A percentile compares a stretch with the other conserved stretches of the same genome.
Conservation (phyloP, 2,888 invertebrate species). For the Drosophila prostipennis region DNA sequence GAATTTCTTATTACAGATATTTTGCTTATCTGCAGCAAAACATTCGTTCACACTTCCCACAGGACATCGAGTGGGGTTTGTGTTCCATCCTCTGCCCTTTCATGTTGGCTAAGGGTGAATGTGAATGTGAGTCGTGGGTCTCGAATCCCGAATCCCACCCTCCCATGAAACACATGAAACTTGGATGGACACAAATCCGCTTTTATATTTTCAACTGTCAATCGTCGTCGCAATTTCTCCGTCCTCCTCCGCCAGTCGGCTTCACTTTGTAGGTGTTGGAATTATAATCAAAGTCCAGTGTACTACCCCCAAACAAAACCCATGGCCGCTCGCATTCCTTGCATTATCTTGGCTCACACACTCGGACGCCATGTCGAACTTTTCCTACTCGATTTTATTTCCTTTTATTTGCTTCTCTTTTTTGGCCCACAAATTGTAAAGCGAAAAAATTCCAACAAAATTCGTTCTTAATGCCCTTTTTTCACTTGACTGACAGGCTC, state of each 20-base stretch:
- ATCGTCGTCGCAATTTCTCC: slow-evolving; percentile 70
- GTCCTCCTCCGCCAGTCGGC: neutral
- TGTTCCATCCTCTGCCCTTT: slow-evolving; percentile 17
- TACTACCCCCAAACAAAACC: neutral
- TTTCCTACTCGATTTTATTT: slow-evolving; percentile 48
- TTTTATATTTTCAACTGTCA: slow-evolving; percentile 82
- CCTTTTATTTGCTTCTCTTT: slow-evolving; percentile 47
- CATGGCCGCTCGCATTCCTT: slow-evolving; percentile 34
- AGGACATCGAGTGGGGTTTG: slow-evolving; percentile 1
- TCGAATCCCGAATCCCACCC: slow-evolving; percentile 3
- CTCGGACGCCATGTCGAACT: slow-evolving; percentile 2
- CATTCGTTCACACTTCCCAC: slow-evolving; percentile 76
- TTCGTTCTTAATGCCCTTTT: slow-evolving; percentile 66
- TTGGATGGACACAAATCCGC: slow-evolving; percentile 76
- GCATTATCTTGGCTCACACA: slow-evolving; percentile 31
- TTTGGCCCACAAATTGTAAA: slow-evolving; percentile 61
- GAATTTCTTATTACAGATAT: slow-evolving; percentile 79
- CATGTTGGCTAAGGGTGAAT: slow-evolving; percentile 30
- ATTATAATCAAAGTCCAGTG: slow-evolving; percentile 74
- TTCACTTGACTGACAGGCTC: slow-evolving; percentile 69
- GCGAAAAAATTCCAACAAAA: slow-evolving; percentile 76
- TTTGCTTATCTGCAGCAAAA: slow-evolving; percentile 80
- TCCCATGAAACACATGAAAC: slow-evolving; percentile 19
- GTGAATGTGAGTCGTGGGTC: neutral
- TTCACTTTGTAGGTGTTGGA: slow-evolving; percentile 68